phyloP scores from a whole-genome alignment of 2,888 invertebrate species.

The Odontocolon sp. region DNA sequence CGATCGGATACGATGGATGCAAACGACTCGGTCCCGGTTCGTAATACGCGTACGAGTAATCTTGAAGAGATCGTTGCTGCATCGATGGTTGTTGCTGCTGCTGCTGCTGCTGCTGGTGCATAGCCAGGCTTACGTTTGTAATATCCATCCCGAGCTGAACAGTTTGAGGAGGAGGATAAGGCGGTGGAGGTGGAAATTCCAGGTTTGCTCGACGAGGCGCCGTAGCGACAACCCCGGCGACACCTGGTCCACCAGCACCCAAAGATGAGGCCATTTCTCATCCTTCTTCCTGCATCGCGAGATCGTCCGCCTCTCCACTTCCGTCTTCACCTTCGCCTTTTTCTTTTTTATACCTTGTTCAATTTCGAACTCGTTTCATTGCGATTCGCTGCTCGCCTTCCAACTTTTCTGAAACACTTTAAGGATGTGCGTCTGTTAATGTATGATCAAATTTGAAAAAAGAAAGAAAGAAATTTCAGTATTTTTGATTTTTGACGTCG shows the following conservation, averaged over 20 bases:
- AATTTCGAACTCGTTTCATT: neutral
- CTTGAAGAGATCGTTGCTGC: conserved; percentile 78
- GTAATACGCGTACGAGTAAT: conserved; percentile 93
- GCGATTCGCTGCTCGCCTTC: no score
- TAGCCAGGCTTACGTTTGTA: conserved; percentile 70
- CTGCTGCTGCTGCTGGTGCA: conserved; percentile 74
- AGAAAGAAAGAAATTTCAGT: no score
- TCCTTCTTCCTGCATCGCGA: conserved; percentile 52
- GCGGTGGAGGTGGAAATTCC: conserved; percentile 89
- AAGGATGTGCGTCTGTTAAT: no score
- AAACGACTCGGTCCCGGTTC: conserved; percentile 86
- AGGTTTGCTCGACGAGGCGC: conserved; percentile 81
- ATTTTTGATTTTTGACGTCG: no score
- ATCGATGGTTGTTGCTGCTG: conserved; percentile 70
- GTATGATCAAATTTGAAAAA: no score
- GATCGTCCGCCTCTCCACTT: neutral
- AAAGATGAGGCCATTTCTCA: conserved; percentile 73
- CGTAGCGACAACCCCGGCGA: conserved; percentile 69
- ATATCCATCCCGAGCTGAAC: conserved; percentile 50
- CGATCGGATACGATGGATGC: conserved; percentile 86
- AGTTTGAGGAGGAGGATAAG: conserved; percentile 84
- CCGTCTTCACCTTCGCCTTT: neutral
- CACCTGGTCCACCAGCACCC: conserved; percentile 71
- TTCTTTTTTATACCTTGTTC: neutral
- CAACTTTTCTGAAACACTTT: no score